Conservation (phyloP, 2,113 vertebrate species). For the Egretta garzetta region DNA sequence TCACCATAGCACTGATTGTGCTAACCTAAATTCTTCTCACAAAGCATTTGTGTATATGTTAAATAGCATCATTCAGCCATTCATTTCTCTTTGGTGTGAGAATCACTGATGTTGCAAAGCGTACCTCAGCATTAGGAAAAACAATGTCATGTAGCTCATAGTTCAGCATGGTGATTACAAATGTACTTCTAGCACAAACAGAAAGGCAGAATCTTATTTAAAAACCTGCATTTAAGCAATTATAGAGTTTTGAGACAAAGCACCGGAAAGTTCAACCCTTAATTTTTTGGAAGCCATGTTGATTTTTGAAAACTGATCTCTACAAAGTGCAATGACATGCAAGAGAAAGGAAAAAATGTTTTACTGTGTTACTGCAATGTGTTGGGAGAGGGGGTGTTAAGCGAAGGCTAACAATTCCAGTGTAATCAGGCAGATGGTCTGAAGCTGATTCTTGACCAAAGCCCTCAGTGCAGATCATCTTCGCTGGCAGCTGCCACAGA, state of each 20-base stretch:
- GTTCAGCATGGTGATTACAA: not conserved
- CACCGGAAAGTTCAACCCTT: not conserved
- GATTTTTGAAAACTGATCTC: not conserved
- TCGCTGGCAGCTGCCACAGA: not conserved
- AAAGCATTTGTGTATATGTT: not conserved
- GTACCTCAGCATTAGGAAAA: not conserved
- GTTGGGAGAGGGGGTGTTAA: not conserved
- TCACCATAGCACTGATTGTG: not conserved
- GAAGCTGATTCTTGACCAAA: not conserved
- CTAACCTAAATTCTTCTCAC: not conserved
- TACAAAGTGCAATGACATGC: not conserved
- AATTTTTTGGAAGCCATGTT: not conserved
- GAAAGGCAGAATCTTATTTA: not conserved
- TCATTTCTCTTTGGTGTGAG: not conserved
- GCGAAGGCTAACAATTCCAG: not conserved
- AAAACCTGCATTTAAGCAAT: not conserved
- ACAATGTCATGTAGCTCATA: fast-evolving
- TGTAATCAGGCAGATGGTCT: not conserved
- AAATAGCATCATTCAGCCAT: not conserved
- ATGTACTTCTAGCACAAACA: not conserved
- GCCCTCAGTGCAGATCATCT: not conserved
- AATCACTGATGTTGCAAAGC: not conserved
- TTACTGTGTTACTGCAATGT: not conserved
- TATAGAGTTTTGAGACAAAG: not conserved
- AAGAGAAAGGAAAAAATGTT: not conserved